Evolutionary conservation across 37 sponge, comb jelly and placozoan genomes (phyloP), one percentile per base, ranked within the genome.

Genomic region (Halisarca cf. caerulea): DNA sequence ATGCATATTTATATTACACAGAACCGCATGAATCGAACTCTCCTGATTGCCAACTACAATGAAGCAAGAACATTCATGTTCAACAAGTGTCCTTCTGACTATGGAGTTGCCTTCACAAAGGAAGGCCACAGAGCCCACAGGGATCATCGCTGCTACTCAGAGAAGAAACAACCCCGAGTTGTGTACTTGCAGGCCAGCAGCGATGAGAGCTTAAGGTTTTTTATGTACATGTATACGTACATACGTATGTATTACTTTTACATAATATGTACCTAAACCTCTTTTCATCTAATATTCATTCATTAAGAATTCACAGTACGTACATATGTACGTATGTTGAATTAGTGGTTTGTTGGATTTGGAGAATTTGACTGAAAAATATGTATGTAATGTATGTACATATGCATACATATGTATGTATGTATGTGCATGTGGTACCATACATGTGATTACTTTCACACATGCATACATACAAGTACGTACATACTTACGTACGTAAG

Each of bases 61-160:
- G 86, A 86, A 39, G 86, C 86, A 4, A n/a, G 86, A 27, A 39
- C n/a, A 55, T 74, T 79, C 68, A 86, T 86, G 38, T 30, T 79
- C 42, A 68, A 64, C 20, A 71, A 59, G 15, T 77, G 80, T 30
- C 86, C 86, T 1, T 36, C 9, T 1, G 47, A 41, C 23, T 79
- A 78, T 40, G 4, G 39, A 38, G 61, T 37, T 27, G 86, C 86
- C 33, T 86, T 60, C 80, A 86, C 86, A 39, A 71, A 51, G 8
- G 69, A 64, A 7, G 86, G 86, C n/a, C 45, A 61, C 68, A 59
- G 59, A 2, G 86, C 64, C 24, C 77, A 27, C 27, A 30, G 2
- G n/a, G 43, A 79, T 45, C 61, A 45, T 4, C 27, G 51, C 54
- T 86, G 57, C 80, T 86, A 79, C 64, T 60, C 78, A 78, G 78